Evolutionary conservation across 2,888 invertebrate species (phyloP).

Genomic region (Lithophane socia): DNA sequence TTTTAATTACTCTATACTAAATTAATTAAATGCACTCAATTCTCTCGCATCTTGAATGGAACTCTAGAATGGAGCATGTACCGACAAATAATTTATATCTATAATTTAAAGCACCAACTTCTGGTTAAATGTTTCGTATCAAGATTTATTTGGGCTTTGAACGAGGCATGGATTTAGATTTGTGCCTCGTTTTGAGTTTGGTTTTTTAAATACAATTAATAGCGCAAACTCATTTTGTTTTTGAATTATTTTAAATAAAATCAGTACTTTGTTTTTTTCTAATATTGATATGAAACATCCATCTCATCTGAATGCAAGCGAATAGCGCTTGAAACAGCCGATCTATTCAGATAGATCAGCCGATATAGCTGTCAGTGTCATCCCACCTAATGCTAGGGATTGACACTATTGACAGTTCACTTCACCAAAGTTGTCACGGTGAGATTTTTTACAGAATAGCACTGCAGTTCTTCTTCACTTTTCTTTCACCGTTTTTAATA

Average conservation of each 20-base stretch:
- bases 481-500: constrained; percentile 39
- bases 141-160: not conserved
- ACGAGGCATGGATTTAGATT: not conserved
- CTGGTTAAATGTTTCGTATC: constrained; percentile 47
- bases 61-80: constrained; percentile 56
- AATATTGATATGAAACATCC: constrained; percentile 43
- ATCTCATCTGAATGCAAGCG: constrained; percentile 3
- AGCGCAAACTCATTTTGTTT: not conserved
- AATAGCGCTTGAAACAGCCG: constrained; percentile 10
- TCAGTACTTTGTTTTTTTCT: not conserved
- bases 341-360: too few species aligned
- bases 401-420: not conserved
- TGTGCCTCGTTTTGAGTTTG: constrained; percentile 9
- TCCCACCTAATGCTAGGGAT: too few species aligned
- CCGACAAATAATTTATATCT: not conserved
- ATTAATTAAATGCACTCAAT: constrained; percentile 24
- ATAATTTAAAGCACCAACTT: constrained; percentile 8
- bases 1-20: not conserved
- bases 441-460: not conserved
- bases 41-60: constrained; percentile 49
- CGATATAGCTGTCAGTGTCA: too few species aligned
- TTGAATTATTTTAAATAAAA: not conserved
- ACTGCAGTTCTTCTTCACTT: not conserved
- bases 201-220: not conserved
- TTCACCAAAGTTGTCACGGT: not conserved